Conservation (phyloP, 2,888 invertebrate genomes). For the Anticlea derivata region DNA sequence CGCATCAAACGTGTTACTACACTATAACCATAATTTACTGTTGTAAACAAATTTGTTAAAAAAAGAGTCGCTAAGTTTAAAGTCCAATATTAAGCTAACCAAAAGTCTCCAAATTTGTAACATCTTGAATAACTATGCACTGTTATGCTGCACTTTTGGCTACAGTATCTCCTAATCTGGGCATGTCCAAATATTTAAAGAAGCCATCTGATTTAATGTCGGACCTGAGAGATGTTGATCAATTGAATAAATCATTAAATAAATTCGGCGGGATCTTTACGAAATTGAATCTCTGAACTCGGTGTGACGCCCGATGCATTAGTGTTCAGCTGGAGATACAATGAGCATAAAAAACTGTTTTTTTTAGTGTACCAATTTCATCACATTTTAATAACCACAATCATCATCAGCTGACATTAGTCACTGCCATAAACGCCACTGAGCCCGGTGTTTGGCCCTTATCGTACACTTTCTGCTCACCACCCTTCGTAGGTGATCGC, state of each 20-base stretch:
- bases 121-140: constrained; percentile 1
- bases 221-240: constrained; percentile 37
- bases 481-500: too few species aligned
- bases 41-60: too few species aligned
- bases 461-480: too few species aligned
- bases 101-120: background rate
- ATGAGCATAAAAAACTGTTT: constrained; percentile 28
- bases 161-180: constrained; percentile 12
- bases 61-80: too few species aligned
- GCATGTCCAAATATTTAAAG: constrained; percentile 10
- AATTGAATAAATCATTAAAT: constrained; percentile 57
- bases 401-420: too few species aligned
- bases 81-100: background rate
- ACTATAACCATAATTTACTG: too few species aligned
- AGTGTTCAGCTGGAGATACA: constrained; percentile 44
- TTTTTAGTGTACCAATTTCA: background rate
- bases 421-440: too few species aligned
- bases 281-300: constrained; percentile 56
- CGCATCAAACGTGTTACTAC: too few species aligned
- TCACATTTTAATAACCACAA: too few species aligned
- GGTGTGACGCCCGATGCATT: constrained; percentile 60
- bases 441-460: too few species aligned
- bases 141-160: background rate
- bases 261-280: constrained; percentile 54
- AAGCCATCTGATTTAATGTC: constrained; percentile 21